Evolutionary conservation across 2,113 vertebrate species (phyloP).

Genomic region (Podocnemis expansa): DNA sequence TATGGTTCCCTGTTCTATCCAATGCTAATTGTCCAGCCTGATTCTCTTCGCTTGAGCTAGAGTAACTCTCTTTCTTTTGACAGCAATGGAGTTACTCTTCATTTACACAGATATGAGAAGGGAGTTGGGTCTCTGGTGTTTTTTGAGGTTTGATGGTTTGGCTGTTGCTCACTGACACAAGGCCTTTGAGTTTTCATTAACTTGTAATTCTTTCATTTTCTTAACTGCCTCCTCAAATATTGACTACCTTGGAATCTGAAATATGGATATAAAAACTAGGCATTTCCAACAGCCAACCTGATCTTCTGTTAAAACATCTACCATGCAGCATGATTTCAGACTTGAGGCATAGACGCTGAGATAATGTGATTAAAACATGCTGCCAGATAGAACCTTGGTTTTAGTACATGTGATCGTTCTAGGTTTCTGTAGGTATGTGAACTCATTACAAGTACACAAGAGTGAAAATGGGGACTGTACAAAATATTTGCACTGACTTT

Average conservation of each 20-base stretch:
- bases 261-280: background rate
- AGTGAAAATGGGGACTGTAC: background rate
- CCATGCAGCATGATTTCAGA: background rate
- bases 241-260: background rate
- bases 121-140: background rate
- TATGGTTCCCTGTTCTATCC: background rate
- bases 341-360: background rate
- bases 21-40: background rate
- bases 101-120: background rate
- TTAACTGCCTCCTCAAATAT: background rate
- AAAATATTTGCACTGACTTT: background rate
- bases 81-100: too few species aligned
- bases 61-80: background rate
- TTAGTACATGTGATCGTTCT: background rate
- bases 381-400: background rate
- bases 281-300: background rate
- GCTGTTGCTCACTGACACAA: background rate
- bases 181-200: background rate
- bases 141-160: background rate
- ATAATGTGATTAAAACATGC: background rate
- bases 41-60: background rate
- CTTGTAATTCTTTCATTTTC: background rate
- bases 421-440: background rate
- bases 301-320: background rate
- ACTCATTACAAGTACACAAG: background rate